Evolutionary conservation across 2,797 vertebrate genomes (phyloP).

Genomic region (Hipposideros larvatus): DNA sequence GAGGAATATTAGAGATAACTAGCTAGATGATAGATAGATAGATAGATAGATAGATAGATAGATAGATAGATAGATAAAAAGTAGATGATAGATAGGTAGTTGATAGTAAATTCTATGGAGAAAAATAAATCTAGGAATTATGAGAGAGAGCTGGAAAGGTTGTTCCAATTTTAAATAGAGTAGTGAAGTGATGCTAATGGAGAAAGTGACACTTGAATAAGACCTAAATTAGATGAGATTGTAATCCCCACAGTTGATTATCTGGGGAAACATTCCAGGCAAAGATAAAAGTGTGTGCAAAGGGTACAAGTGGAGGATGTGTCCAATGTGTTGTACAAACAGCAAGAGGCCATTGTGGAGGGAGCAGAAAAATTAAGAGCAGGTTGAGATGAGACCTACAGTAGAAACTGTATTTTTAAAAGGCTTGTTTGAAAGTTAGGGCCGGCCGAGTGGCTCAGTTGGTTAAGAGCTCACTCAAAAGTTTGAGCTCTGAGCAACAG

Average conservation of each 20-base stretch:
- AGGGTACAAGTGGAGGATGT: rapidly evolving
- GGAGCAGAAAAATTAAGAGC: not conserved
- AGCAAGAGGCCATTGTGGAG: too few relatives aligned
- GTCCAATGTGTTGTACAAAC: rapidly evolving
- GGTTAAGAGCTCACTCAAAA: too few relatives aligned
- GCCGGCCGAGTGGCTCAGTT: too few relatives aligned
- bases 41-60: not conserved
- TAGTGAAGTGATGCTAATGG: not conserved
- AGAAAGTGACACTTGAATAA: not conserved
- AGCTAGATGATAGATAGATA: not conserved
- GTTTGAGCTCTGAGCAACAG: too few relatives aligned
- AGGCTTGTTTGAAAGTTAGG: not conserved
- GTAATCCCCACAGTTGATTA: not conserved
- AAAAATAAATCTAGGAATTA: not conserved
- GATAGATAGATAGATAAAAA: not conserved
- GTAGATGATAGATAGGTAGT: not conserved
- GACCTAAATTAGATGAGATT: not conserved
- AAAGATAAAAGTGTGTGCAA: not conserved
- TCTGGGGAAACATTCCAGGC: not conserved
- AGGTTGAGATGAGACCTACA: not conserved
- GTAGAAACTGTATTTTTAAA: not conserved
- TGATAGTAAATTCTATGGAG: not conserved
- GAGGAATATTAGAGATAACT: not conserved
- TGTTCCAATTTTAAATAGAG: not conserved
- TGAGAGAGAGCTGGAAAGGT: not conserved